Conservation (phyloP, 1,140 invertebrate genomes). For the Limonius californicus region DNA sequence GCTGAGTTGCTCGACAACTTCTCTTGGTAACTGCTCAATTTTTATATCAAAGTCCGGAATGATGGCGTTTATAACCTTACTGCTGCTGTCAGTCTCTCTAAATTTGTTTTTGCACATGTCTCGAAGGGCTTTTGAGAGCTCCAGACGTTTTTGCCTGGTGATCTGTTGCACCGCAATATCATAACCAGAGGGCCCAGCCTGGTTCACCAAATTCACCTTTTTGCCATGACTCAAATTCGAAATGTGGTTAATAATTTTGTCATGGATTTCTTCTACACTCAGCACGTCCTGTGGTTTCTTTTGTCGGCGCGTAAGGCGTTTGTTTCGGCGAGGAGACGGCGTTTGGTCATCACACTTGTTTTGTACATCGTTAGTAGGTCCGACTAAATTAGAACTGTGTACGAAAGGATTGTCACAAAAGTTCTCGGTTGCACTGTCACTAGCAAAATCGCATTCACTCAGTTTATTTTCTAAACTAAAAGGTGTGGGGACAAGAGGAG, state of each 20-base stretch:
- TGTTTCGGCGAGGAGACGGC: neutral
- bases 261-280: slow-evolving; percentile 31
- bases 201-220: slow-evolving; percentile 38
- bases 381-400: neutral
- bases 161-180: slow-evolving; percentile 37
- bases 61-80: slow-evolving; percentile 33
- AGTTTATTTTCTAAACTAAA: neutral
- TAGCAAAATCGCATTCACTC: neutral
- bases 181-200: slow-evolving; percentile 28
- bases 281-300: neutral
- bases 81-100: slow-evolving; percentile 21
- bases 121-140: slow-evolving; percentile 36
- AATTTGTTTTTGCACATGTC: slow-evolving; percentile 30
- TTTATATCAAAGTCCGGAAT: slow-evolving; percentile 41
- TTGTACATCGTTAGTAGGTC: neutral
- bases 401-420: neutral
- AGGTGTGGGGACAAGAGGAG: neutral
- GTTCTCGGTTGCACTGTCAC: neutral
- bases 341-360: neutral
- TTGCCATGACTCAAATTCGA: slow-evolving; percentile 35
- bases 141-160: slow-evolving; percentile 36
- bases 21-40: slow-evolving; percentile 37
- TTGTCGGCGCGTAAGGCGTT: neutral
- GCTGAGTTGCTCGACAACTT: slow-evolving; percentile 36
- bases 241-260: slow-evolving; percentile 40